Base-by-base conservation (phyloP, 1,140 invertebrate genomes). In the Brachionus rotundiformis region DNA sequence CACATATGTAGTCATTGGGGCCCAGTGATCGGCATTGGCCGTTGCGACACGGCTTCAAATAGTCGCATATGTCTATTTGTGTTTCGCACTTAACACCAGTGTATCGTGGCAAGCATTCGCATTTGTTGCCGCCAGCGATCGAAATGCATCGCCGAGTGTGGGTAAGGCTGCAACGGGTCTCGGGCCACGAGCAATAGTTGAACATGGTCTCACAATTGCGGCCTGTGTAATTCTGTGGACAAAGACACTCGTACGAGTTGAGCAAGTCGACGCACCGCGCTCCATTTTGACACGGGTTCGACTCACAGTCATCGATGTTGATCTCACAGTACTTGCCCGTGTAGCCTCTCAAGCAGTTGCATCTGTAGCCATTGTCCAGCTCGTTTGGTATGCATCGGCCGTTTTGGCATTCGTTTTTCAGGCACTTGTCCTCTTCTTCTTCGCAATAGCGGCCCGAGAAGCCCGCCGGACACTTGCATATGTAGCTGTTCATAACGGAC, bases 371-470 rank as follows among this genome's bases (percentile, higher is more conserved):
- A 63, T 73, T 73, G 84, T 96, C 94, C 1, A 93, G 93, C 85
- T 98, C 95, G 0, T 84, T 85, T 11, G 81, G 41, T 41, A 95
- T 91, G 85, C 96, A 98, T 1, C 91, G 94, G 1, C 95, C 96
- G 2, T 93, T 93, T 86, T 96, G 95, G 91, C 97, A 96, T 0
- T 94, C 94, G 29, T 87, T 85, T 1, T 92, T 91, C 19, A 91
- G 92, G 91, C 90, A 82, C 25, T 59, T 63, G 25, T 79, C 76
- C 41, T 19, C 29, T 39, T 54, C 59, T 16, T 93, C 90, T 19
- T 36, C 86, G 97, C 99, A 82, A 93, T 92, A 81, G 0, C 94
- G 96, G 19, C 92, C 93, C 87, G 99, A 98, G 83, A 92, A 90
- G 85, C 98, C 99, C 0, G 96, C 94, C 82, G 92, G 90, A 29